These are phyloP conservation scores for Stegana nigrithorax DNA, from an alignment of 2,888 invertebrate genomes.

Conservation along the genomic window DNA sequence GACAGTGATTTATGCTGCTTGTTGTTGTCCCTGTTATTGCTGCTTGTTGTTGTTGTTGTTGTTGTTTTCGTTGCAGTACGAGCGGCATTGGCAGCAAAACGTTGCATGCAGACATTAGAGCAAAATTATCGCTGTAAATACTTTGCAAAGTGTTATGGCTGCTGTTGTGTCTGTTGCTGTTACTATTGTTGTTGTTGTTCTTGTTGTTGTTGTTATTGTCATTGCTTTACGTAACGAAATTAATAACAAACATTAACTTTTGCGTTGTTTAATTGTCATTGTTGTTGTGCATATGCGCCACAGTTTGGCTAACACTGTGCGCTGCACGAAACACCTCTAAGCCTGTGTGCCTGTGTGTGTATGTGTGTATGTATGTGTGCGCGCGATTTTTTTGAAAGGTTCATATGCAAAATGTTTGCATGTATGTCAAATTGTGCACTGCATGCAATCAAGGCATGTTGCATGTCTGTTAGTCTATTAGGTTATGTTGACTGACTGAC, in stretches of 20 bases:
- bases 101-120: conserved; percentile 28
- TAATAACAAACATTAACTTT: conserved; percentile 11
- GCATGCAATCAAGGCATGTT: conserved; percentile 4
- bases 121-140: too few relatives aligned
- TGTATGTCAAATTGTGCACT: neutral
- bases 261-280: conserved; percentile 7
- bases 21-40: conserved; percentile 28
- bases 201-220: neutral
- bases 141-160: conserved; percentile 43
- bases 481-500: too few relatives aligned
- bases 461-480: neutral
- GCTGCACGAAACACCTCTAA: too few relatives aligned
- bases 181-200: neutral
- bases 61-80: too few relatives aligned
- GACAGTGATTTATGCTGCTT: conserved; percentile 54
- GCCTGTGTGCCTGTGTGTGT: too few relatives aligned
- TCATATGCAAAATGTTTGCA: neutral
- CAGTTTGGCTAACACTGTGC: neutral
- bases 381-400: neutral
- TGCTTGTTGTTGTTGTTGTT: conserved; percentile 13
- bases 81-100: conserved; percentile 37
- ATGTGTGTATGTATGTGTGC: too few relatives aligned
- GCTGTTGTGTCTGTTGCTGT: conserved; percentile 31
- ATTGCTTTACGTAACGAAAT: neutral
- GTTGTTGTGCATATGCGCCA: neutral